Evolutionary conservation across 2,113 vertebrate genomes (phyloP), one percentile per base, ranked within the genome.

Genomic region (Sinocyclocheilus anshuiensis): DNA sequence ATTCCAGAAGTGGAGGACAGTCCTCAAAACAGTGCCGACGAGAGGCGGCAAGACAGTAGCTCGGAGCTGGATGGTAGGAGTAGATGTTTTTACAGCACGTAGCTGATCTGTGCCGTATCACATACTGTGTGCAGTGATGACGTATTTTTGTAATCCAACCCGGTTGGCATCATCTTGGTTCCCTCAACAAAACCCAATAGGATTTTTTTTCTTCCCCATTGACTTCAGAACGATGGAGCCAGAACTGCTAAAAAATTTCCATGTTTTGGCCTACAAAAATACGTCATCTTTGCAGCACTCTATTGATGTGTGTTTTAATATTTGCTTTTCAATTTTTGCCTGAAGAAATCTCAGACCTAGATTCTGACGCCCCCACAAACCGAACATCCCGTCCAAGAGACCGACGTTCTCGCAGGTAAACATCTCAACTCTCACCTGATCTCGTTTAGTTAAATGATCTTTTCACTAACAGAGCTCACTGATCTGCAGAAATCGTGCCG

Each of bases 301-400:
- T 53, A 4, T 1, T 53, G 3, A 53, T 4, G 13, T 53, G 50
- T 13, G 50, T 53, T 53, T 13, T 4, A 53, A 53, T 53, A 15
- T 15, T 15, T 5, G 16, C 50, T 15, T 6, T 48, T 13, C 1
- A 4, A 53, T 26, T 76, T 84, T 42, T 39, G 15, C 59, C 10
- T 26, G 7, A 50, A 99, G 98, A 98, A 42, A 97, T 99, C 91
- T 99, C 98, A 0, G 97, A 97, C 86, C 90, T 98, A 0, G 93
- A 94, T 22, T 95, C 95, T 0, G 96, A 96, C 13, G 6, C 91
- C 36, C 92, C 36, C 11, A 24, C 88, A 87, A 86, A 85, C 26
- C 81, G 91, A 67, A 7, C 79, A 6, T 88, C 95, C 6, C 94
- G 94, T 53, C 90, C 86, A 3, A 87, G 90, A 82, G 94, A 95